A percentile compares a stretch with the other conserved stretches of the same genome.
phyloP scores from a whole-genome alignment of 2,888 invertebrate species.

The Bursaphelenchus okinawaensis region DNA sequence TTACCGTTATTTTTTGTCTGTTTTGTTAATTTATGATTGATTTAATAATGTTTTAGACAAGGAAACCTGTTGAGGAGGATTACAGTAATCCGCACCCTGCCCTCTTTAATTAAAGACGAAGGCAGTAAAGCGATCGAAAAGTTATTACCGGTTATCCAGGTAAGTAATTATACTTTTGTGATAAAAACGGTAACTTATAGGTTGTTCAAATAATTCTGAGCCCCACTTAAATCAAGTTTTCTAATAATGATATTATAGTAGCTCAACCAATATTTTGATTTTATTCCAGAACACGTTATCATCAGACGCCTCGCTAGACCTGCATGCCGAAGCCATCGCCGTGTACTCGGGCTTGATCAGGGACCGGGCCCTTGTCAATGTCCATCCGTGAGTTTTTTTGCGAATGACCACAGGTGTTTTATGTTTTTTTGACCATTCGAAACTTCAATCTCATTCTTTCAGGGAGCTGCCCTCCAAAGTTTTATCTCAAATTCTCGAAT shows the following conservation, averaged over 20 bases:
- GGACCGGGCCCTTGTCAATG: constrained; percentile 17
- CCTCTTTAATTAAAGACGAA: constrained; percentile 33
- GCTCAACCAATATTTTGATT: neutral
- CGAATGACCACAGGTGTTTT: neutral
- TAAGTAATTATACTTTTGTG: too few species aligned
- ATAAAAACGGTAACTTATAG: too few species aligned
- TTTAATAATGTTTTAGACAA: constrained; percentile 18
- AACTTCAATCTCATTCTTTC: neutral
- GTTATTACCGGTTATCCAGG: constrained; percentile 39
- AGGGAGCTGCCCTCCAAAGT: constrained; percentile 9
- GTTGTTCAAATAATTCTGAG: too few species aligned
- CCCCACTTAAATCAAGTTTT: too few species aligned
- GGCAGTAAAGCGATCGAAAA: constrained; percentile 35
- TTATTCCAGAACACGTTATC: constrained; percentile 13
- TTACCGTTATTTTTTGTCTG: too few species aligned
- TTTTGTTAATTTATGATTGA: too few species aligned
- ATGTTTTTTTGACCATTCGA: too few species aligned
- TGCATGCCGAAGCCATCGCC: constrained; percentile 47
- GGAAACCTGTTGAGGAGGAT: constrained; percentile 41
- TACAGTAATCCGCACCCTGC: constrained; percentile 36
- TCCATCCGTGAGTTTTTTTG: constrained; percentile 3
- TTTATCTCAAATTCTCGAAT: constrained; percentile 15
- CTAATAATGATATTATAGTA: too few species aligned
- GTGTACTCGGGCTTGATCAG: constrained; percentile 38
- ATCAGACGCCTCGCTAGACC: constrained; percentile 38